Percentiles rank a stretch among this genome's conserved stretches.
These are phyloP conservation scores for Corythoichthys haematopterus DNA, from an alignment of 2,113 vertebrate species.

Conservation along the genomic window DNA sequence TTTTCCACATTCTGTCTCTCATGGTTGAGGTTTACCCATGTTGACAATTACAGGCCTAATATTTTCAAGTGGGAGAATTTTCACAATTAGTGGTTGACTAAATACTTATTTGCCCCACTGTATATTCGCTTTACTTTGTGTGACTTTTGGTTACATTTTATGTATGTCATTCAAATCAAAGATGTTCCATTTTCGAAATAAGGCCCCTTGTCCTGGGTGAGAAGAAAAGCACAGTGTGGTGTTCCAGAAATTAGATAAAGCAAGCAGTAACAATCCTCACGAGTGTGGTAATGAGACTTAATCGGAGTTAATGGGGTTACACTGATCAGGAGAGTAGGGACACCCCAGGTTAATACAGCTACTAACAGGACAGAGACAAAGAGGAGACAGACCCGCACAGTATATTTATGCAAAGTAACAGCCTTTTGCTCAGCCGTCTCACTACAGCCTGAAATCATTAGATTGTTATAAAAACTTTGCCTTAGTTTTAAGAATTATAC, in stretches of 20 bases:
- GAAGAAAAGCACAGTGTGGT: conserved; percentile 33
- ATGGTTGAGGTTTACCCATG: no score
- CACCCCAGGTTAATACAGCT: conserved; percentile 57
- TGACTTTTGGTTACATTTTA: neutral
- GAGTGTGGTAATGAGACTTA: conserved; percentile 57
- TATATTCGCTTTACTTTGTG: no score
- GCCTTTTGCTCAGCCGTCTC: conserved; percentile 5
- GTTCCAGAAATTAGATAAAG: conserved; percentile 53
- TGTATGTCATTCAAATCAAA: neutral
- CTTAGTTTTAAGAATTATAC: conserved; percentile 46
- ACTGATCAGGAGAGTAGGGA: conserved; percentile 51
- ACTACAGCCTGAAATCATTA: conserved; percentile 34
- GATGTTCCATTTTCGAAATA: neutral
- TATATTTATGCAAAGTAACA: conserved; percentile 4
- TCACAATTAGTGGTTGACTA: no score
- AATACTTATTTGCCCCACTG: no score
- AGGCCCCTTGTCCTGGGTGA: conserved; percentile 8
- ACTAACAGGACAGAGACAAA: conserved; percentile 51
- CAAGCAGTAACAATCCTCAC: conserved; percentile 43
- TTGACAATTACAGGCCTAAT: no score
- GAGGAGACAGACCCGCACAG: neutral
- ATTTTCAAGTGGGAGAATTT: no score
- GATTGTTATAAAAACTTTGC: conserved; percentile 16
- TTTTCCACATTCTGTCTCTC: no score
- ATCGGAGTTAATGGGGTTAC: conserved; percentile 68